A percentile compares a stretch with the other conserved stretches of the same genome.
Conservation (phyloP, 2,888 invertebrate genomes). For the Podotricha telesiphe region DNA sequence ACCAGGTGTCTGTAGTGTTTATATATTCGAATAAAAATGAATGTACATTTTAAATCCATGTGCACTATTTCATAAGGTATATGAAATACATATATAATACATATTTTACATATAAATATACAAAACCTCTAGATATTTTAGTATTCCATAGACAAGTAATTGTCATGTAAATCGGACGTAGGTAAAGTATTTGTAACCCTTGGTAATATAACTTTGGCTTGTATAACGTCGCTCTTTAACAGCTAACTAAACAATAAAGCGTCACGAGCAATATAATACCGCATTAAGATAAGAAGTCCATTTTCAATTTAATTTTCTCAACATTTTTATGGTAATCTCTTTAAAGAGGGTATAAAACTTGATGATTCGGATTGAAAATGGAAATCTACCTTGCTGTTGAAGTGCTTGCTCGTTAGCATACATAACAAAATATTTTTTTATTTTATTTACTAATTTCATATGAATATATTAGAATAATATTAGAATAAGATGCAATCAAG, state of each 20-base stretch:
- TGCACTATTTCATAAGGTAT: no score
- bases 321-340: constrained; percentile 20
- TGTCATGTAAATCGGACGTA: background rate
- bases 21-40: no score
- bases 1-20: no score
- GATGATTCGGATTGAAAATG: constrained; percentile 10
- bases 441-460: no score
- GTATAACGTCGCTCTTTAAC: constrained; percentile 13
- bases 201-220: constrained; percentile 12
- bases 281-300: constrained; percentile 29
- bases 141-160: background rate
- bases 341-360: constrained; percentile 1
- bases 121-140: background rate
- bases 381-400: background rate
- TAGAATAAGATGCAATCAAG: no score
- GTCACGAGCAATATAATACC: constrained; percentile 9
- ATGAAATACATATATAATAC: no score
- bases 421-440: background rate
- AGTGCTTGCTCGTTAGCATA: background rate
- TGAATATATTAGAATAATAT: no score
- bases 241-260: constrained; percentile 18
- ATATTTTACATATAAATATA: background rate
- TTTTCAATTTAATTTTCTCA: constrained; percentile 26
- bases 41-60: no score
- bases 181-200: background rate